Evolutionary conservation across 2,797 vertebrate genomes (phyloP).

Genomic region (Coregonus sp.): DNA sequence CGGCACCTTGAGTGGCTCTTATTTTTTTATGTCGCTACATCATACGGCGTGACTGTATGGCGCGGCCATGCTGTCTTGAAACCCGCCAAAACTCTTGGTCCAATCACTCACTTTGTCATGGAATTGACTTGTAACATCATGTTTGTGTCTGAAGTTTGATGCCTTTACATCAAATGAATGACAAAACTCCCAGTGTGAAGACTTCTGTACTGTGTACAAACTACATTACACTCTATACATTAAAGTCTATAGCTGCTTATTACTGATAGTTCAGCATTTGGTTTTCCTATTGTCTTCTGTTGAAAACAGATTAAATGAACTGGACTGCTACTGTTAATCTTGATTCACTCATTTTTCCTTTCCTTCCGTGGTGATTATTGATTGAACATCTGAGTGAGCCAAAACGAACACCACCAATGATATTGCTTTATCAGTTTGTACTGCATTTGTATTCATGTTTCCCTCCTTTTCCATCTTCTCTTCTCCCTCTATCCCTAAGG

Average conservation of each 20-base stretch:
- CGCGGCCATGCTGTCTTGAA: not conserved
- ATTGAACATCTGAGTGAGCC: constrained; percentile 32
- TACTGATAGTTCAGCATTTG: not conserved
- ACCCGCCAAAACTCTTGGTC: not conserved
- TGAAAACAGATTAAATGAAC: constrained; percentile 33
- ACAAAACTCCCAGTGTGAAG: not conserved
- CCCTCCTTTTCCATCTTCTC: constrained; percentile 17
- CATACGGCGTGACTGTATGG: not conserved
- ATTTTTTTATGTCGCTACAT: constrained; percentile 16
- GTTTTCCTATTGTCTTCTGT: not conserved
- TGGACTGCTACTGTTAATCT: constrained; percentile 39
- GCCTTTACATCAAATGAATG: not conserved
- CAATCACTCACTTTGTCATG: not conserved
- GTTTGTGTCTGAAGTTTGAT: not conserved
- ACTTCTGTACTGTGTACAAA: not conserved
- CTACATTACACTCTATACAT: no score
- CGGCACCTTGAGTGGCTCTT: constrained; percentile 12
- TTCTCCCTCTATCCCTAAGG: constrained; percentile 33
- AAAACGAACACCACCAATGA: constrained; percentile 22
- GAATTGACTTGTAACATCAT: not conserved
- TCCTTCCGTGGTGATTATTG: constrained; percentile 16
- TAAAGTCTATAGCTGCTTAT: no score
- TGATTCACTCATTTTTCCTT: constrained; percentile 22
- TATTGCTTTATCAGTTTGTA: constrained; percentile 37
- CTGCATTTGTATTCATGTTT: constrained; percentile 37